These are phyloP conservation scores for Mycalesis mineus DNA, from an alignment of 2,888 invertebrate genomes.

Conservation along the genomic window DNA sequence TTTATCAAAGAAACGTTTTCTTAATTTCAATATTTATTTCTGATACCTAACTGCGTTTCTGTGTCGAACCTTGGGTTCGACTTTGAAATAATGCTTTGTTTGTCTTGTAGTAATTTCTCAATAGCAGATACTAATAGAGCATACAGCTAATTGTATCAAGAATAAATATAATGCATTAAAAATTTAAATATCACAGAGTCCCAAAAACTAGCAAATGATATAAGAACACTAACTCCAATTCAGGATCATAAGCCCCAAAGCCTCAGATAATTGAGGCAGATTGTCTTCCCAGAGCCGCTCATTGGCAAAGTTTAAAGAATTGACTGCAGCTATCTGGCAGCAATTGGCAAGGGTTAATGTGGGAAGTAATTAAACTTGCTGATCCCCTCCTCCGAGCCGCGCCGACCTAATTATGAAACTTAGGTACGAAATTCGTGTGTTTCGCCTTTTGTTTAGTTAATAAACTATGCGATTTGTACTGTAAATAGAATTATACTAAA, in stretches of 20 bases:
- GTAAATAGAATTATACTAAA: too few relatives aligned
- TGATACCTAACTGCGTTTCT: too few relatives aligned
- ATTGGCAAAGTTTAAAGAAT: constrained; percentile 69
- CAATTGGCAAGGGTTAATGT: constrained; percentile 69
- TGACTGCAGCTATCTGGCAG: constrained; percentile 58
- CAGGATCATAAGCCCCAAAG: constrained; percentile 40
- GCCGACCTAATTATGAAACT: constrained; percentile 28
- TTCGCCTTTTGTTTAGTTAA: constrained; percentile 1
- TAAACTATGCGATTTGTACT: not conserved
- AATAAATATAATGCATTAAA: too few relatives aligned
- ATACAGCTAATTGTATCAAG: too few relatives aligned
- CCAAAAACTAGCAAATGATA: not conserved
- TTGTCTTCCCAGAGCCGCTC: constrained; percentile 45
- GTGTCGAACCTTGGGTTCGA: too few relatives aligned
- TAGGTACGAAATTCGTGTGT: not conserved
- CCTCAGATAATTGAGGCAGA: constrained; percentile 67
- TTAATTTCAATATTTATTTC: too few relatives aligned
- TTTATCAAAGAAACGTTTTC: too few relatives aligned
- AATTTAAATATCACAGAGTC: too few relatives aligned
- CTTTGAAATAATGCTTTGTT: too few relatives aligned
- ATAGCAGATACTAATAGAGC: too few relatives aligned
- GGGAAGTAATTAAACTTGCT: constrained; percentile 67
- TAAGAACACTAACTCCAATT: constrained; percentile 4
- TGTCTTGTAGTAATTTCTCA: too few relatives aligned
- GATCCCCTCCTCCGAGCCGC: constrained; percentile 40